Evolutionary conservation across 2,113 vertebrate genomes (phyloP), one percentile per base, ranked within the genome.

Genomic region (Heterochromis multidens): DNA sequence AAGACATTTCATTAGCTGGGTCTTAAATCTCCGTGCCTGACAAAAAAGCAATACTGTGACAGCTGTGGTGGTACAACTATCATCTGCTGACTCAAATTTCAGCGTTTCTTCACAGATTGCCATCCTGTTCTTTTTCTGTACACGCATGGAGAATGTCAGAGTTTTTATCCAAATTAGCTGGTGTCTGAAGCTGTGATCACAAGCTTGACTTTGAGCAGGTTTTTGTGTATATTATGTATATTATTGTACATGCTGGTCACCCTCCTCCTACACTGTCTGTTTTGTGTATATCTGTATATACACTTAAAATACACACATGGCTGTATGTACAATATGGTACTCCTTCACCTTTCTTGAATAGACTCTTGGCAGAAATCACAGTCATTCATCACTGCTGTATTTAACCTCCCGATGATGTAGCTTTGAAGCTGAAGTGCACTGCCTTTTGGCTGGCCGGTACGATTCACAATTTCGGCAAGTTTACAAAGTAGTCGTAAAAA

Each of bases 191-290:
- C 67, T 29, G 23, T 57, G 52, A 77, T 76, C 60, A 33, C 65
- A 16, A 56, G 52, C 81, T 72, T 21, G 12, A 78, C 70, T 54
- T 21, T 40, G 23, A 83, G 57, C 57, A 56, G 58, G n/a, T 10
- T 72, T 84, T 49, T 70, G 35, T 92, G 84, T 91, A 88, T 85
- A 81, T 90, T 88, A 52, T 94, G 88, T 91, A 88, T 86, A 88
- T 80, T 81, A 21, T n/a, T 94, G 92, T 94, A 91, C 77, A 94
- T 91, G 86, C 2, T 76, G 62, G 7, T 67, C 43, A 49, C 77
- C 60, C 62, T 85, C 49, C 6, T 17, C 40, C 16, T 31, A 21
- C 37, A 13, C 29, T 67, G 63, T 81, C 54, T 21, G 43, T 86
- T 43, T 31, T 89, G 81, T 72, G 77, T 37, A 56, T 59, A 23